Evolutionary conservation across 2,797 vertebrate species (phyloP).

Genomic region (Gobio occitaniae): DNA sequence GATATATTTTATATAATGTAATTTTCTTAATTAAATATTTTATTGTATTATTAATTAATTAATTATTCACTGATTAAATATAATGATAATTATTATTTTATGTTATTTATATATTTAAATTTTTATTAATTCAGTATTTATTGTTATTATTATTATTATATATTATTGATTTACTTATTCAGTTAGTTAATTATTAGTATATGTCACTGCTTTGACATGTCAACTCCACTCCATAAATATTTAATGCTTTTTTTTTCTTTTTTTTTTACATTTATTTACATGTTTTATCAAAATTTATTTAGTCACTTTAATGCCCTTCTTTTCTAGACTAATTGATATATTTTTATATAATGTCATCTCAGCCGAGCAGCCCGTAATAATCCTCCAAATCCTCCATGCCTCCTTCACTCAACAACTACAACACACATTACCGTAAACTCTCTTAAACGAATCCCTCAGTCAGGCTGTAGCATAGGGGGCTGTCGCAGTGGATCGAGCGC

Average conservation of each 20-base stretch:
- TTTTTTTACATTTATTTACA: not conserved
- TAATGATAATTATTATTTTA: not conserved
- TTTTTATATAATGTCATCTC: slow-evolving; percentile 78
- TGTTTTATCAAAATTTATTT: not conserved
- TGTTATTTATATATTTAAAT: not conserved
- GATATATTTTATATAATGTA: not conserved
- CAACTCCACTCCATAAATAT: not conserved
- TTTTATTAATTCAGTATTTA: too few species aligned
- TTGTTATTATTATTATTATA: not conserved
- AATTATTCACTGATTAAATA: not conserved
- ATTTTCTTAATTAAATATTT: not conserved
- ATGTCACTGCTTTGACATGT: not conserved
- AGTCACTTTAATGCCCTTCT: not conserved
- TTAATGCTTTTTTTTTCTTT: too few species aligned
- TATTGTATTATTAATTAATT: not conserved
- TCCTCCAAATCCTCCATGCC: slow-evolving; percentile 87
- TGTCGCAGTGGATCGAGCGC: rapidly evolving
- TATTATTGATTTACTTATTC: too few species aligned
- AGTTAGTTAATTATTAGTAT: not conserved
- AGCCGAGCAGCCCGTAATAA: slow-evolving; percentile 91
- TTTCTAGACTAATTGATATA: not conserved
- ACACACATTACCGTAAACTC: not conserved
- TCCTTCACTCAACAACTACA: not conserved
- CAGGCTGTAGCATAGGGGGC: rapidly evolving
- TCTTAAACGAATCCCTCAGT: rapidly evolving